Percentiles rank a stretch among this genome's conserved stretches.
These are phyloP conservation scores for Polymixis flavicincta DNA, from an alignment of 2,888 invertebrate genomes.

Conservation along the genomic window DNA sequence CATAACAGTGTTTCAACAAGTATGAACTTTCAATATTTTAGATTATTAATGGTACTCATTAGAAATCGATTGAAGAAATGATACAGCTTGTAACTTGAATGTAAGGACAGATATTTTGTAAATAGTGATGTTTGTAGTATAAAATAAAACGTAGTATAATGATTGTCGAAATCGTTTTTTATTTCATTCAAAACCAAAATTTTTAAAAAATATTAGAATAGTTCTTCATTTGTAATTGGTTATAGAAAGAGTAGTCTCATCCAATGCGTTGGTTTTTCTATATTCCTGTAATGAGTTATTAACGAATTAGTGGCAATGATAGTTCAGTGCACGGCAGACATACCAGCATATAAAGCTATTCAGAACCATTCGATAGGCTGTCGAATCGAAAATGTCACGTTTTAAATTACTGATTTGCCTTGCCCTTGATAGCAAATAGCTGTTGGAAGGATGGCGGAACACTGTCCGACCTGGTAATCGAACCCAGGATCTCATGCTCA, in stretches of 20 bases:
- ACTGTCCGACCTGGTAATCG: no score
- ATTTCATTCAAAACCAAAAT: conserved; percentile 65
- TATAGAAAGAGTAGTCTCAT: conserved; percentile 67
- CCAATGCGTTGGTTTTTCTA: conserved; percentile 70
- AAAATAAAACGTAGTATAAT: conserved; percentile 87
- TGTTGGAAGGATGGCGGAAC: no score
- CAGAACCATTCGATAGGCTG: no score
- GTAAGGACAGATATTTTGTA: conserved; percentile 83
- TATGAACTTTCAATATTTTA: conserved; percentile 57
- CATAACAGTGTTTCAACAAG: conserved; percentile 71
- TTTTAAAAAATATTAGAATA: not conserved
- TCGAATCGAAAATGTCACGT: no score
- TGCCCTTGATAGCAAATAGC: no score
- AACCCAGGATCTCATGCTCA: no score
- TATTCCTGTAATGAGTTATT: conserved; percentile 75
- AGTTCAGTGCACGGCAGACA: no score
- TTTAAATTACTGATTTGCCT: no score
- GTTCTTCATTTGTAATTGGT: conserved; percentile 53
- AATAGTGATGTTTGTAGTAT: conserved; percentile 84
- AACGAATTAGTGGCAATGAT: not conserved
- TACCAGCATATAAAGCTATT: no score
- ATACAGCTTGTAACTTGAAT: conserved; percentile 69
- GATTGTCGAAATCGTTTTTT: conserved; percentile 84
- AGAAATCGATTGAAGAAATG: conserved; percentile 71
- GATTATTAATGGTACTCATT: conserved; percentile 58